Base-by-base conservation (phyloP, 2,113 vertebrate species). In the Phaethornis superciliosus region DNA sequence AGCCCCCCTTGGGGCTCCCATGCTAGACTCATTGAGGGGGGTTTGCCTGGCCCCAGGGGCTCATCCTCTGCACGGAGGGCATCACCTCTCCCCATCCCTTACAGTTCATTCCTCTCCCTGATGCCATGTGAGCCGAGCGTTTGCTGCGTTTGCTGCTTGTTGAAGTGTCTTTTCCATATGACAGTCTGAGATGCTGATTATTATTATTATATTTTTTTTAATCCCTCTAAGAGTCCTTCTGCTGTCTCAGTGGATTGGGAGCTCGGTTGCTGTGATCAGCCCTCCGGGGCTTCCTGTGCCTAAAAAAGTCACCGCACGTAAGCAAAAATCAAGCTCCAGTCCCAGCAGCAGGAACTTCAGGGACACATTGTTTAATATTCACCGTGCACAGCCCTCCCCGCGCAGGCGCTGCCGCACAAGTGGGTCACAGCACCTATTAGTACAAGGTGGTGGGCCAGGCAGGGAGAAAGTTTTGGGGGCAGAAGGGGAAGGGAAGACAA, bases 211-310 rank as follows among this genome's bases (percentile, higher is more conserved):
- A 16, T 49, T 71, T 63, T 70, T 15, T 51, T 23, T 20, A 18
- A 96, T 95, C 94, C 86, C 86, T 96, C 76, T 93, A 96, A 95
- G 96, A 96, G 95, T 91, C 94, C 96, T 96, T 96, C 81, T 96
- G 90, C 96, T 97, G 97, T 97, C 96, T 97, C 94, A 80, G 86
- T 96, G 96, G 95, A 97, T 97, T 97, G 94, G 81, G 93, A 93
- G 91, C 90, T 89, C 26, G 59, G 74, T 95, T n/a, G 54, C 93
- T 96, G 90, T 97, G 96, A 97, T 96, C 91, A 96, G 97, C 96
- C 97, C 96, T 96, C 75, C 28, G 94, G 97, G 97, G 84, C 91
- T 95, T 89, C 93, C 84, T 96, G 97, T 91, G 91, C 96, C 91
- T 97, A 97, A 97, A 97, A 97, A 96, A 97, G 96, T 96, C 94